A percentile compares a stretch with the other conserved stretches of the same genome.
phyloP scores from a whole-genome alignment of 1,140 invertebrate genomes.

The Nymphalis io region DNA sequence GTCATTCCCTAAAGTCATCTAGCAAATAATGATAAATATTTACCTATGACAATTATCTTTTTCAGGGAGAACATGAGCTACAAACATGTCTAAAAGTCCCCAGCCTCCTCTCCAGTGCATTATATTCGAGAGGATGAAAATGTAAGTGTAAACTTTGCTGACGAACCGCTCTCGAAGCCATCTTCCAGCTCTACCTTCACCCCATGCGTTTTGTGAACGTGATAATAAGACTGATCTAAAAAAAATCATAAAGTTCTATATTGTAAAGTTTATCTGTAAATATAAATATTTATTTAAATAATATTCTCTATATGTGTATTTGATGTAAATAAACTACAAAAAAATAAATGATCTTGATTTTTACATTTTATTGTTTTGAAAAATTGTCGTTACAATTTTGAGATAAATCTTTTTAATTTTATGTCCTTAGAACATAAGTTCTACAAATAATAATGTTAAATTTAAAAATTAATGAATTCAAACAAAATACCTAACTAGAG shows the following conservation, averaged over 20 bases:
- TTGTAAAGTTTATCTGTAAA: too few relatives aligned
- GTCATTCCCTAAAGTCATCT: too few relatives aligned
- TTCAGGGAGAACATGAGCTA: slow-evolving; percentile 56
- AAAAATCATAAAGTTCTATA: neutral
- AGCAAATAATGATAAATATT: neutral
- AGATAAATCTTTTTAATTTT: too few relatives aligned
- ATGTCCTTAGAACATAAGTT: too few relatives aligned
- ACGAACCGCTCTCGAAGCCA: slow-evolving; percentile 61
- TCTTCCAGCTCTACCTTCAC: slow-evolving; percentile 43
- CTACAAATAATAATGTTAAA: too few relatives aligned
- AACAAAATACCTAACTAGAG: slow-evolving; percentile 59
- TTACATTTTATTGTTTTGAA: too few relatives aligned
- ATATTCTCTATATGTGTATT: too few relatives aligned
- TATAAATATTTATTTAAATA: too few relatives aligned
- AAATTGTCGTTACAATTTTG: too few relatives aligned
- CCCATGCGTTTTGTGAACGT: slow-evolving; percentile 56
- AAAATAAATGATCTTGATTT: too few relatives aligned
- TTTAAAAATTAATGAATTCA: too few relatives aligned
- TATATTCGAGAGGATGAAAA: slow-evolving; percentile 81
- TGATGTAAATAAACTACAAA: too few relatives aligned
- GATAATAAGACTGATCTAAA: slow-evolving; percentile 55
- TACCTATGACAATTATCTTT: slow-evolving; percentile 55
- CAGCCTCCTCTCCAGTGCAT: slow-evolving; percentile 85
- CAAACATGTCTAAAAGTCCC: slow-evolving; percentile 77
- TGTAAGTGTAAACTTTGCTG: slow-evolving; percentile 81